A percentile compares a stretch with the other conserved stretches of the same genome.
These are phyloP conservation scores for Nematolebias whitei DNA, from an alignment of 2,113 vertebrate species.

Conservation along the genomic window DNA sequence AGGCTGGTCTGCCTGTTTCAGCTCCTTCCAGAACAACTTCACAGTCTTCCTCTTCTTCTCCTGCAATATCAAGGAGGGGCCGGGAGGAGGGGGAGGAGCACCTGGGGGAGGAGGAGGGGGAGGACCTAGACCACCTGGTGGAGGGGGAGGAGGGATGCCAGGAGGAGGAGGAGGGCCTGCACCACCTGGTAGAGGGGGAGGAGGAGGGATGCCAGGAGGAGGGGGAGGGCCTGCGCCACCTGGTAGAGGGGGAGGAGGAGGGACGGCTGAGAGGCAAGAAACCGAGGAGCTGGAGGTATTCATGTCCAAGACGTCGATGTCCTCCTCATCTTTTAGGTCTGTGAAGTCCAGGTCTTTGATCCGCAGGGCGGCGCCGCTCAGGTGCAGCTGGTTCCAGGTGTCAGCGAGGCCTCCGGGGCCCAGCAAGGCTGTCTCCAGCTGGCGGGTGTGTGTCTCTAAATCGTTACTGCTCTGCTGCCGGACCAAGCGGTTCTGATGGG, in stretches of 20 bases:
- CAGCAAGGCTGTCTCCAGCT: conserved; percentile 81
- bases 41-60: conserved; percentile 91
- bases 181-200: conserved; percentile 11
- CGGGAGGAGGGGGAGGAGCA: conserved; percentile 25
- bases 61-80: conserved; percentile 25
- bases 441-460: conserved; percentile 75
- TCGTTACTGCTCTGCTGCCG: conserved; percentile 83
- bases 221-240: rapidly evolving
- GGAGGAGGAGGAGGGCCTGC: too few relatives aligned
- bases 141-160: too few relatives aligned
- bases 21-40: conserved; percentile 96
- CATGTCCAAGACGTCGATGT: conserved; percentile 86
- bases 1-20: conserved; percentile 81
- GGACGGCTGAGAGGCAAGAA: conserved; percentile 28
- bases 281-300: conserved; percentile 52
- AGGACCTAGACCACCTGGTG: too few relatives aligned
- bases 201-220: conserved; percentile 18
- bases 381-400: conserved; percentile 78
- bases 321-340: conserved; percentile 92
- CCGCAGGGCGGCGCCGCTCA: conserved; percentile 75
- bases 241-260: conserved; percentile 69
- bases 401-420: conserved; percentile 69
- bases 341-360: conserved; percentile 98
- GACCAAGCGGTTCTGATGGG: conserved; percentile 51
- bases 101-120: conserved; percentile 26